Evolutionary conservation across 2,888 invertebrate species (phyloP).

Genomic region (Cylindroiulus punctatus): DNA sequence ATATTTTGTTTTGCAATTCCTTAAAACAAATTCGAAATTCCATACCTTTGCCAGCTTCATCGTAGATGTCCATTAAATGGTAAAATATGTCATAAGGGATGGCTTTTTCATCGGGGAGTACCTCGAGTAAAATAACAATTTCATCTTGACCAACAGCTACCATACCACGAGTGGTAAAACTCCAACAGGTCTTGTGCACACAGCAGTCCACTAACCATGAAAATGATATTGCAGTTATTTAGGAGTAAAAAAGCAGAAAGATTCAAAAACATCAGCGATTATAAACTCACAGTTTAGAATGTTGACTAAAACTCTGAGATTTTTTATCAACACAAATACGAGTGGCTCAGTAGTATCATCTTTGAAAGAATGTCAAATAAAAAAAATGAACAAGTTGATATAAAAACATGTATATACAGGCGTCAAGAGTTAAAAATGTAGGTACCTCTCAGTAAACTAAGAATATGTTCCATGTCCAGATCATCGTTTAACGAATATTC

Average conservation of each 20-base stretch:
- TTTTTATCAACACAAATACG: conserved; percentile 79
- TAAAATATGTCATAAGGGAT: conserved; percentile 79
- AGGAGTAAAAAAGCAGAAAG: not conserved
- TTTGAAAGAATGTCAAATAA: conserved; percentile 63
- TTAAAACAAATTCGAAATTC: not conserved
- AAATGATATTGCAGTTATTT: conserved; percentile 48
- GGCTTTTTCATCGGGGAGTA: conserved; percentile 71
- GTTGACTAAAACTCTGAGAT: conserved; percentile 79
- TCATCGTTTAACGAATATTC: conserved; percentile 71
- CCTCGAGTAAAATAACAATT: conserved; percentile 78
- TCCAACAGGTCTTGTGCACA: conserved; percentile 77
- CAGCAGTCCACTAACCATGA: conserved; percentile 77
- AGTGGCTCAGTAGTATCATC: conserved; percentile 70
- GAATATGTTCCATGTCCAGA: conserved; percentile 68
- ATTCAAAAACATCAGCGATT: not conserved
- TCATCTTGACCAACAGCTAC: conserved; percentile 85
- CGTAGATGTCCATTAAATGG: conserved; percentile 78
- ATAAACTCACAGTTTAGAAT: conserved; percentile 76
- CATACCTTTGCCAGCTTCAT: conserved; percentile 68
- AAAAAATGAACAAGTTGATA: not conserved
- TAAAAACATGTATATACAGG: not conserved
- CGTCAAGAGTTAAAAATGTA: not conserved
- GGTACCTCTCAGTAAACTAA: conserved; percentile 7
- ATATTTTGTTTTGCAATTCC: not conserved
- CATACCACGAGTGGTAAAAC: conserved; percentile 80